These are phyloP conservation scores for Drosophila anomelani DNA, from an alignment of 2,888 invertebrate species.

Conservation along the genomic window DNA sequence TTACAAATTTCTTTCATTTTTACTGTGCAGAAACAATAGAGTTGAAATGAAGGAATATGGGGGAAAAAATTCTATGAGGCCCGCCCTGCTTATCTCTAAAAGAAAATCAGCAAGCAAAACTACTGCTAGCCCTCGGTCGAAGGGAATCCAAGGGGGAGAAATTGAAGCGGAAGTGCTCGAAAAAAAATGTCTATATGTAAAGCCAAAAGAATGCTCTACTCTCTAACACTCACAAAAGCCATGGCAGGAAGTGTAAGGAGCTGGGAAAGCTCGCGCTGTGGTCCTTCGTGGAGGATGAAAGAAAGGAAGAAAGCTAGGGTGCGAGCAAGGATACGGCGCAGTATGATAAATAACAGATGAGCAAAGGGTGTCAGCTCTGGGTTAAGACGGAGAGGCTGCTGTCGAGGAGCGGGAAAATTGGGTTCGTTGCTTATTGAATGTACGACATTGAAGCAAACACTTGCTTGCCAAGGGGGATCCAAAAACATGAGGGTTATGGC, in stretches of 20 bases:
- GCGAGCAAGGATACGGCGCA: slow-evolving; percentile 38
- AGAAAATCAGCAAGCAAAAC: slow-evolving; percentile 56
- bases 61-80: slow-evolving; percentile 23
- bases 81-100: slow-evolving; percentile 60
- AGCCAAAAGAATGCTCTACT: slow-evolving; percentile 37
- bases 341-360: slow-evolving; percentile 76
- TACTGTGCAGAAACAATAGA: slow-evolving; percentile 2
- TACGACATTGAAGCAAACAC: slow-evolving; percentile 57
- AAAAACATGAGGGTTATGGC: slow-evolving; percentile 1
- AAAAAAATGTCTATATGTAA: slow-evolving; percentile 25
- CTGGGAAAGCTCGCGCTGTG: slow-evolving; percentile 13
- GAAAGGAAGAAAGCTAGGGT: slow-evolving; percentile 4
- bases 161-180: slow-evolving; percentile 56
- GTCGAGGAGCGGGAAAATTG: slow-evolving; percentile 33
- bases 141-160: slow-evolving; percentile 25
- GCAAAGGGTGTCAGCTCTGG: slow-evolving; percentile 66
- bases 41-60: background rate
- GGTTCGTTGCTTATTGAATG: slow-evolving; percentile 66
- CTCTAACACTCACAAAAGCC: slow-evolving; percentile 40
- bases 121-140: slow-evolving; percentile 19
- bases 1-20: background rate
- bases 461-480: slow-evolving; percentile 28
- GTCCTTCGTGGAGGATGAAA: background rate
- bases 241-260: slow-evolving; percentile 46
- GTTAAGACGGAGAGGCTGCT: slow-evolving; percentile 3